Conservation (phyloP, 2,113 vertebrate species). For the Clarias gariepinus region DNA sequence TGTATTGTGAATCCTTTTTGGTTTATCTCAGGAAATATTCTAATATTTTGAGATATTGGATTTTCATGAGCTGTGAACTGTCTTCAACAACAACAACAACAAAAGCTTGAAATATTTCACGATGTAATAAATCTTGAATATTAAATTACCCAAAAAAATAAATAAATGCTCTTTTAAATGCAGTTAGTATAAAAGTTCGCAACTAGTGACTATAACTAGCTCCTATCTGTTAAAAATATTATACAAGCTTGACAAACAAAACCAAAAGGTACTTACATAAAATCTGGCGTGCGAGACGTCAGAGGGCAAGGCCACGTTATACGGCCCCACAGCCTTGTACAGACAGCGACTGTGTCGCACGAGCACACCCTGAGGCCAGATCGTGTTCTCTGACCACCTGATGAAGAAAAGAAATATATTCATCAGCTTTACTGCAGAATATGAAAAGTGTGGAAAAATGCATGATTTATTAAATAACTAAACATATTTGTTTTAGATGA, state of each 20-base stretch:
- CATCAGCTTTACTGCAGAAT: conserved; percentile 10
- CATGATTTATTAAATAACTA: neutral
- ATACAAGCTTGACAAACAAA: neutral
- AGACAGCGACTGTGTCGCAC: conserved; percentile 94
- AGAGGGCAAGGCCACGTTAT: conserved; percentile 96
- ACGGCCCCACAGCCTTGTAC: conserved; percentile 93
- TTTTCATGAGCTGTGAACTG: too few relatives aligned
- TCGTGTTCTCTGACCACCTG: conserved; percentile 96
- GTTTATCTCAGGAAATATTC: too few relatives aligned
- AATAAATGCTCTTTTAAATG: neutral
- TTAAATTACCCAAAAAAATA: neutral
- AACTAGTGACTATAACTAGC: too few relatives aligned
- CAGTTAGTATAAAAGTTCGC: too few relatives aligned
- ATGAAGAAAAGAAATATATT: conserved; percentile 4
- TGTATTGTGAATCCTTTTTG: too few relatives aligned
- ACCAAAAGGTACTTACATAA: conserved; percentile 84
- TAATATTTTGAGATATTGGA: too few relatives aligned
- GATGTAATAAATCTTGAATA: too few relatives aligned
- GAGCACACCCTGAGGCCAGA: conserved; percentile 97
- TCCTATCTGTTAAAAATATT: neutral
- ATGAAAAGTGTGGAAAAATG: neutral
- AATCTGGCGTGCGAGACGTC: conserved; percentile 96
- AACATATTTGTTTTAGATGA: neutral
- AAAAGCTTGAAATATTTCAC: too few relatives aligned
- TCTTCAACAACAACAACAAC: too few relatives aligned